phyloP scores from a whole-genome alignment of 2,113 vertebrate genomes.

The Ammodytes dubius region DNA sequence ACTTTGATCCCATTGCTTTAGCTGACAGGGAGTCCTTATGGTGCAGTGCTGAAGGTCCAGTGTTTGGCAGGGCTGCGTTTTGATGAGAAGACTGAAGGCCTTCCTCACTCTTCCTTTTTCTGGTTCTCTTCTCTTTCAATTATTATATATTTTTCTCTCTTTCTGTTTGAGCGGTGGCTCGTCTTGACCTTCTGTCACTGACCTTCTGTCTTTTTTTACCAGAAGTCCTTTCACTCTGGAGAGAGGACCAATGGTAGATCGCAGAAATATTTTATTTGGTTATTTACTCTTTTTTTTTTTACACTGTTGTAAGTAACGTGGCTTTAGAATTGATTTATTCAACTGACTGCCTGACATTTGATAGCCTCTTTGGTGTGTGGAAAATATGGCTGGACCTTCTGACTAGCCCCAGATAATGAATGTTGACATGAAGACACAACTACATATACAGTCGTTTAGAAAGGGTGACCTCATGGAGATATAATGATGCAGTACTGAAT shows the following conservation, averaged over 20 bases:
- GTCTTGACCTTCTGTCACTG: background rate
- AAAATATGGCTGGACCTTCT: background rate
- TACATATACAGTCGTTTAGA: background rate
- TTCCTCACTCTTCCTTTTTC: background rate
- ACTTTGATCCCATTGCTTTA: constrained; percentile 56
- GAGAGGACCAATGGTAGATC: constrained; percentile 33
- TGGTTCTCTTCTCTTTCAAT: background rate
- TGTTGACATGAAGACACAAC: background rate
- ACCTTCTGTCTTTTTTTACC: constrained; percentile 16
- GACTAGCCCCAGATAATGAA: constrained; percentile 27
- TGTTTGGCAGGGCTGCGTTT: constrained; percentile 39
- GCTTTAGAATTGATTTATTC: background rate
- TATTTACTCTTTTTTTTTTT: background rate
- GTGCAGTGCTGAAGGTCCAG: constrained; percentile 23
- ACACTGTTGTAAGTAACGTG: background rate
- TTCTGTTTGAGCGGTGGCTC: background rate
- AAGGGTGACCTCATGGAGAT: background rate
- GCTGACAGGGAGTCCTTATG: constrained; percentile 44
- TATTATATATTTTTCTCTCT: background rate
- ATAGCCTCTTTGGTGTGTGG: background rate
- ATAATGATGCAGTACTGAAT: constrained; percentile 1
- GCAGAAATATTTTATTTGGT: background rate
- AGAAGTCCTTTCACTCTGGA: constrained; percentile 28
- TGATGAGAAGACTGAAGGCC: constrained; percentile 22
- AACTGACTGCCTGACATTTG: background rate